Evolutionary conservation across 1,140 invertebrate genomes (phyloP), one percentile per base, ranked within the genome.

Genomic region (Lanistes nyassanus): DNA sequence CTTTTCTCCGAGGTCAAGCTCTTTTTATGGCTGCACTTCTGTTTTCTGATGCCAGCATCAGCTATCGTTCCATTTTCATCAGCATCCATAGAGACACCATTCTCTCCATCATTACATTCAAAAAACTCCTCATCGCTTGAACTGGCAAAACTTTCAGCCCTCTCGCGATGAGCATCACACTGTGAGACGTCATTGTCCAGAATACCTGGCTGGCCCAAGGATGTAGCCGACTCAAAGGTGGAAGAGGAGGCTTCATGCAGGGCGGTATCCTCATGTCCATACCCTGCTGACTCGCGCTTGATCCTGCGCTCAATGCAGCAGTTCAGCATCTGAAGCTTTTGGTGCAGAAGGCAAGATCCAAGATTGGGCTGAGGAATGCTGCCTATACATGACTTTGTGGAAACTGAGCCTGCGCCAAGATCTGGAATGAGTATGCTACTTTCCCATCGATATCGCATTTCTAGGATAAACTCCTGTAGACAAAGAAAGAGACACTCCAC

Each of bases 271-370:
- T 76, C 79, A 67, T 80, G 72, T 31, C 79, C 80, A 65, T 69
- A 79, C 23, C 79, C 75, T 16, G 74, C 58, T 39, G 74, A 53
- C 53, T 90, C 87, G 81, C 86, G 91, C 90, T 88, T 92, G 67
- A 86, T 92, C 79, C 92, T 92, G 75, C 94, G 92, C 73, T 94
- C 93, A 78, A 99, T 97, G 88, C 98, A 99, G 86, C 96, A 97
- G 87, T 99, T 99, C 13, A 99, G 90, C 93, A 99, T 96, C 92
- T 99, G 93, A 55, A 86, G 86, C 75, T 98, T 99, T 89, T 98
- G 97, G 90, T 99, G 94, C 0, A 99, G 90, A n/a, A 98, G 90
- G 88, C 96, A 97, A 11, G 94, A 94, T 70, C 94, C 93, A 47
- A 94, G 92, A 88, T 98, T 87, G 0, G 96, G 96, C 19, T 53